Percentiles rank a stretch among this genome's conserved stretches.
These are phyloP conservation scores for Megathymus violae DNA, from an alignment of 1,140 invertebrate genomes.

Conservation along the genomic window DNA sequence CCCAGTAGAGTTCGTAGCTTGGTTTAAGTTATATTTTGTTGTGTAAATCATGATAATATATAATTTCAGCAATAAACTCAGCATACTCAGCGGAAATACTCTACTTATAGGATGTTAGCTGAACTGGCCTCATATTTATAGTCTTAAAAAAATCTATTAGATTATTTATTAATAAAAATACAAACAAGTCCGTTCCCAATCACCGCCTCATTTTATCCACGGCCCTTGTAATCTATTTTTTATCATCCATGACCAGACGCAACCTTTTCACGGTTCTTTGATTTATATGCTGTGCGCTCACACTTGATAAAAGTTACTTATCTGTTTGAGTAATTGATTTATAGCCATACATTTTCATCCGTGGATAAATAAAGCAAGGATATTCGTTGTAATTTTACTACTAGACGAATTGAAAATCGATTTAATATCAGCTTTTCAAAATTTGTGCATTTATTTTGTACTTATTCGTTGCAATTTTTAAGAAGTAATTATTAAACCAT, in stretches of 20 bases:
- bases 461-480: too few relatives aligned
- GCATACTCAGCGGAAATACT: too few relatives aligned
- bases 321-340: conserved; percentile 54
- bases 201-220: conserved; percentile 23
- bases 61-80: background rate
- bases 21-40: too few relatives aligned
- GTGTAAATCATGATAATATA: background rate
- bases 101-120: too few relatives aligned
- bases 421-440: too few relatives aligned
- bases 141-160: conserved; percentile 18
- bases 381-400: background rate
- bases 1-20: too few relatives aligned
- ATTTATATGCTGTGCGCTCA: conserved; percentile 64
- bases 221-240: conserved; percentile 40
- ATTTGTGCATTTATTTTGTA: too few relatives aligned
- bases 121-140: background rate
- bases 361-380: conserved; percentile 16
- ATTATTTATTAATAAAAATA: conserved; percentile 27
- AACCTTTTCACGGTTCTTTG: conserved; percentile 71
- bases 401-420: too few relatives aligned
- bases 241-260: conserved; percentile 50
- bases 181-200: conserved; percentile 25
- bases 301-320: conserved; percentile 62
- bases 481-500: too few relatives aligned
- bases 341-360: conserved; percentile 35